A percentile compares a stretch with the other conserved stretches of the same genome.
These are phyloP conservation scores for Keiferia lycopersicella DNA, from an alignment of 2,888 invertebrate genomes.

Conservation along the genomic window DNA sequence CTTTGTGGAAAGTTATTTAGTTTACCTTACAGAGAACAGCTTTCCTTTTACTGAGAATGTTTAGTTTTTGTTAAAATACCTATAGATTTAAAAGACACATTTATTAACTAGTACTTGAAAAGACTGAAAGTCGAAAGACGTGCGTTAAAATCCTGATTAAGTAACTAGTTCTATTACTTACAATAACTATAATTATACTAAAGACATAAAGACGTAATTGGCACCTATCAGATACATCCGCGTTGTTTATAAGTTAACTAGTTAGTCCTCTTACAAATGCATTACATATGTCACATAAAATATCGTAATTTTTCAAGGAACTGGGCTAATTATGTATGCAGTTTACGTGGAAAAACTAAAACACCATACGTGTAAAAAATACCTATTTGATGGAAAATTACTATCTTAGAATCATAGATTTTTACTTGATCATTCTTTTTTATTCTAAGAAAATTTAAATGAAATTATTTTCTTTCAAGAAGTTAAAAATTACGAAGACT, in stretches of 20 bases:
- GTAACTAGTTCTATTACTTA: no score
- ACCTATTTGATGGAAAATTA: not conserved
- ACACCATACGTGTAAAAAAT: conserved; percentile 8
- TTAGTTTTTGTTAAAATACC: no score
- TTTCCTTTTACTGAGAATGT: no score
- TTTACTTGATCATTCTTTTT: no score
- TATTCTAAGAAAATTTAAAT: no score
- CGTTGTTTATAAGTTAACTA: not conserved
- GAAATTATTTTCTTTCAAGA: no score
- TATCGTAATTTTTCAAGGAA: not conserved
- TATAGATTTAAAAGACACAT: no score
- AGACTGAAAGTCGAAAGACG: no score
- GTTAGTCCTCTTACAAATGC: not conserved
- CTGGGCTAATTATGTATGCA: conserved; percentile 15
- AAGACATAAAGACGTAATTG: not conserved
- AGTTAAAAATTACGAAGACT: no score
- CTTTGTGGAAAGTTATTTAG: no score
- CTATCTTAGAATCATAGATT: no score
- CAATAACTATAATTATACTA: conserved; percentile 9
- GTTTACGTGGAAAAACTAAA: not conserved
- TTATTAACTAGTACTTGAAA: not conserved
- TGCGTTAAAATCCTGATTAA: conserved; percentile 2
- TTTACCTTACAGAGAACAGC: no score
- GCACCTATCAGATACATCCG: not conserved
- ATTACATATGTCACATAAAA: conserved; percentile 5